These are phyloP conservation scores for Drosophila greeni DNA, from an alignment of 2,888 invertebrate genomes.

Conservation along the genomic window DNA sequence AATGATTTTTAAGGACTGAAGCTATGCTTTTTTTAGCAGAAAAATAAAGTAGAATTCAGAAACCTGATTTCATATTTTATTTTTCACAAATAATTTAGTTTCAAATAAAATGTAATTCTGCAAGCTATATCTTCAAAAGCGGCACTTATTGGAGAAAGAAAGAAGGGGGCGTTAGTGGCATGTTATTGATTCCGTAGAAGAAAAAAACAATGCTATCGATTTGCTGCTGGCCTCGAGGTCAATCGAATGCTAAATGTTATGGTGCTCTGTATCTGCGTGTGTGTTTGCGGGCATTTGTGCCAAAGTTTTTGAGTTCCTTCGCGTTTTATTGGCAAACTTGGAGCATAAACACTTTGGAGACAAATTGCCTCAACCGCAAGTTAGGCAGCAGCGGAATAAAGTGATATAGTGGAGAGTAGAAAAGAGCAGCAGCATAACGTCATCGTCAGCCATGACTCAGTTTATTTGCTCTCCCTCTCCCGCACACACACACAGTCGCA, in stretches of 20 bases:
- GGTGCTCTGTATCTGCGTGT: conserved; percentile 18
- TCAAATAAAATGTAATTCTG: not conserved
- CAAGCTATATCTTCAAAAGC: conserved; percentile 5
- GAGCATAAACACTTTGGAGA: conserved; percentile 60
- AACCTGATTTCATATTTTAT: no score
- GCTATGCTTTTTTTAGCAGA: no score
- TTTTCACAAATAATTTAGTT: not conserved
- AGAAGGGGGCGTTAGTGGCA: conserved; percentile 11
- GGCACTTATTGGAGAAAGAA: not conserved
- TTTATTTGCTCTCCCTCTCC: conserved; percentile 60
- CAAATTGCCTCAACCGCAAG: conserved; percentile 67
- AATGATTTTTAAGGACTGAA: not conserved
- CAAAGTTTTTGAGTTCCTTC: conserved; percentile 46
- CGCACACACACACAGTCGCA: conserved; percentile 14
- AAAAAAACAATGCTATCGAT: conserved; percentile 37
- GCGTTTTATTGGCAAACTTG: conserved; percentile 64
- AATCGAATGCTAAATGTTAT: conserved; percentile 42
- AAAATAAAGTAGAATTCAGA: no score
- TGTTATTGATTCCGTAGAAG: conserved; percentile 35
- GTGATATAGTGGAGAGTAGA: conserved; percentile 15
- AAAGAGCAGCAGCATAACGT: conserved; percentile 58
- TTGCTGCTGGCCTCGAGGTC: conserved; percentile 45
- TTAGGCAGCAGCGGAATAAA: conserved; percentile 22
- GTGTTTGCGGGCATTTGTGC: conserved; percentile 37
- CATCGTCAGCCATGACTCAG: conserved; percentile 68